phyloP scores from a whole-genome alignment of 2,797 vertebrate species.

The Peromyscus aztecus region DNA sequence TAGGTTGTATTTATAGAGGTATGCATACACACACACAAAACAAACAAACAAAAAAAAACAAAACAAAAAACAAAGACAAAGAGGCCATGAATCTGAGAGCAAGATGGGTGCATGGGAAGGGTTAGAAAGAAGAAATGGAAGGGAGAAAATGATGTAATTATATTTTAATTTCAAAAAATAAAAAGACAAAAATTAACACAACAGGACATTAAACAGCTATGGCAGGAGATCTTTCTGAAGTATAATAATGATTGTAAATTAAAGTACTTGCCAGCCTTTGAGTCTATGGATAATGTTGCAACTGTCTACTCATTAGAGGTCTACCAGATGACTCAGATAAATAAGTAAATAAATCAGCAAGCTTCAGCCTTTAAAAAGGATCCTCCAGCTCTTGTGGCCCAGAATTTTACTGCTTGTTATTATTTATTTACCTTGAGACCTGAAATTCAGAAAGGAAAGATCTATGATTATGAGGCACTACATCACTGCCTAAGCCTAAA shows the following conservation, averaged over 20 bases:
- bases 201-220: not conserved
- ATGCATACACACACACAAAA: not conserved
- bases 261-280: conserved; percentile 9
- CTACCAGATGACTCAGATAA: not conserved
- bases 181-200: conserved; percentile 6
- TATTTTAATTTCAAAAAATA: not conserved
- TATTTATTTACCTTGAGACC: conserved; percentile 15
- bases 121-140: not conserved
- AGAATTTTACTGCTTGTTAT: not conserved
- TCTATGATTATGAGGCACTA: not conserved
- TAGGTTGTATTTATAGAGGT: not conserved
- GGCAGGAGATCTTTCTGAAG: conserved; percentile 2
- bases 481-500: not conserved
- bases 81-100: not conserved
- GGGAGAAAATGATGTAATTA: not conserved
- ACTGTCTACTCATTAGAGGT: not conserved
- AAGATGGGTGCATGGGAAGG: not conserved
- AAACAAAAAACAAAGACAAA: not conserved
- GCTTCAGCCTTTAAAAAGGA: conserved; percentile 16
- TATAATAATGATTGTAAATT: not conserved
- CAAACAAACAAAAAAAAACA: too few relatives aligned
- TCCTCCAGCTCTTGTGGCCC: not conserved
- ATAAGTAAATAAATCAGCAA: conserved; percentile 33
- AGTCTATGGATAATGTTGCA: conserved; percentile 2
- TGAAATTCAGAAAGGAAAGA: not conserved